These are phyloP conservation scores for Bolborhynchus lineola DNA, from an alignment of 2,113 vertebrate species.

Conservation along the genomic window DNA sequence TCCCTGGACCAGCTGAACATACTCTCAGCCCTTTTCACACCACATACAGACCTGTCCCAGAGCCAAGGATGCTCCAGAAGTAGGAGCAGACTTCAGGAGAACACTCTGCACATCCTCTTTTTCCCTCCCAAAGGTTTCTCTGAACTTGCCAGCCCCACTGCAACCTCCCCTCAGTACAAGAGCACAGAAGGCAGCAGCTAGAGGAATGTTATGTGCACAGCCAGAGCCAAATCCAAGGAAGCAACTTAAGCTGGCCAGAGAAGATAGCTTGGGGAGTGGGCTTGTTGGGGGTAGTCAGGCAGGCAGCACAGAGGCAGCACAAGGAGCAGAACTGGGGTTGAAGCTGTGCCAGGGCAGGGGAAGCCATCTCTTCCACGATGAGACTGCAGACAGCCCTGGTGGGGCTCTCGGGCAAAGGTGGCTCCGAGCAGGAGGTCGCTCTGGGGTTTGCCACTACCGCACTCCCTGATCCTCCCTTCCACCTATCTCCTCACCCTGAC, in stretches of 20 bases:
- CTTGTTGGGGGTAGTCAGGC: constrained; percentile 15
- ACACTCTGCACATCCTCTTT: neutral
- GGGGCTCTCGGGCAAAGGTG: neutral
- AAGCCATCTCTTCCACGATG: neutral
- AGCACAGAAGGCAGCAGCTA: constrained; percentile 23
- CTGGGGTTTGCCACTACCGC: neutral
- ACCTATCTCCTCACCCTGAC: accelerated
- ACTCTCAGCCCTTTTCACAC: neutral
- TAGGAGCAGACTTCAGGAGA: neutral
- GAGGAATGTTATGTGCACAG: constrained; percentile 26
- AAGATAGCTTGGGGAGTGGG: neutral
- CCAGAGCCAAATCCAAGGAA: constrained; percentile 42
- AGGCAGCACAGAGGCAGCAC: constrained; percentile 39
- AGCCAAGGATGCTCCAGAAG: neutral
- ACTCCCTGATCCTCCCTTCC: accelerated
- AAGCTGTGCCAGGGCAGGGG: neutral
- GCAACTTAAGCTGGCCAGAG: constrained; percentile 14
- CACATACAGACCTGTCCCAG: neutral
- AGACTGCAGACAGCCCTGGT: neutral
- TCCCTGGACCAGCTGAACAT: neutral
- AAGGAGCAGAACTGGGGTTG: neutral
- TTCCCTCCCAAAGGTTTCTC: neutral
- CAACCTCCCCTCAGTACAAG: neutral
- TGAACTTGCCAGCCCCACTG: neutral
- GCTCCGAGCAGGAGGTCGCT: neutral